phyloP scores from a whole-genome alignment of 1,140 invertebrate species.

The Philotrypesis tridentata region DNA sequence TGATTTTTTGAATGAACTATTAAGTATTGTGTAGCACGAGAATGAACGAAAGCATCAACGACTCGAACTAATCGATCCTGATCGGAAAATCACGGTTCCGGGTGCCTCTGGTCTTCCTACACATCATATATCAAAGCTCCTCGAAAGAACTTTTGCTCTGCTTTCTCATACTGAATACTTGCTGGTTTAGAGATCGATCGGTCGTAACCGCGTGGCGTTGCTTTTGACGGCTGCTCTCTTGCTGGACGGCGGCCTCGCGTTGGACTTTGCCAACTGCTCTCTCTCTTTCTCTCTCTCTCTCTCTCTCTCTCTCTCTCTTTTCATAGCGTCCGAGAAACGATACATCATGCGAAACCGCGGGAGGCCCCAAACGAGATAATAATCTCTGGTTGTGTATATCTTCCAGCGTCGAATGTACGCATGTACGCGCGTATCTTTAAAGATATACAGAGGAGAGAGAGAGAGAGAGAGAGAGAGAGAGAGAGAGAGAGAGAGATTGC shows the following conservation, averaged over 20 bases:
- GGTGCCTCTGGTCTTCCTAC: constrained; percentile 36
- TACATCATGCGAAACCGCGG: constrained; percentile 47
- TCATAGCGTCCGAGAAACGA: constrained; percentile 28
- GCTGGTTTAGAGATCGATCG: constrained; percentile 11
- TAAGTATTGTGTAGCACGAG: neutral
- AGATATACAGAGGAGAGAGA: neutral
- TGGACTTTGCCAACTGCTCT: neutral
- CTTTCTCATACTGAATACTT: neutral
- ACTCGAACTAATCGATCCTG: constrained; percentile 19
- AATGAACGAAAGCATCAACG: neutral
- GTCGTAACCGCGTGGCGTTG: constrained; percentile 23
- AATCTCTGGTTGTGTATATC: constrained; percentile 32
- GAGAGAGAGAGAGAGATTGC: neutral
- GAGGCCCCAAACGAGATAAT: constrained; percentile 43
- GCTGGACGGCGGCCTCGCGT: neutral
- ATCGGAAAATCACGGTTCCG: constrained; percentile 31
- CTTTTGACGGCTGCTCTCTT: constrained; percentile 36
- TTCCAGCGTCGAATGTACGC: constrained; percentile 1
- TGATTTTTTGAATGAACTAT: neutral
- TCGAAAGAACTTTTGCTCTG: neutral
- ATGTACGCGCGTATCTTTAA: neutral
- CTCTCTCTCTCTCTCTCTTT: neutral
- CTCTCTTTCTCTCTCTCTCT: neutral
- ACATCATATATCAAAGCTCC: neutral
- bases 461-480: neutral